These are phyloP conservation scores for Drosophila prostipennis DNA, from an alignment of 2,888 invertebrate genomes.

Conservation along the genomic window DNA sequence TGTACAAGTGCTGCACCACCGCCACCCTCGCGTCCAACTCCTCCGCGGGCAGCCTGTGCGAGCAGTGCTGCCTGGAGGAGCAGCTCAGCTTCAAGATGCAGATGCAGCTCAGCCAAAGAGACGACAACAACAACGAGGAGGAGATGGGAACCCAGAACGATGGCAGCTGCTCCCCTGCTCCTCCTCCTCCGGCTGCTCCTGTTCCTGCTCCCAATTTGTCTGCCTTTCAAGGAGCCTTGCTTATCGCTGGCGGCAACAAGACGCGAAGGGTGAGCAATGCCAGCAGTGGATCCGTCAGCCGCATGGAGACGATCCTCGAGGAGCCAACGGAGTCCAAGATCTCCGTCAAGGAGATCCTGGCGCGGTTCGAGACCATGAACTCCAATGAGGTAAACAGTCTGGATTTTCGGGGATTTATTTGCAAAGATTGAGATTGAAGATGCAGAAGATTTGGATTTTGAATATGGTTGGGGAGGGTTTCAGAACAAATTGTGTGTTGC, in stretches of 20 bases:
- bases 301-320: conserved; percentile 93
- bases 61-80: conserved; percentile 68
- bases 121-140: conserved; percentile 52
- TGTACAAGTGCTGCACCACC: conserved; percentile 67
- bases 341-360: conserved; percentile 92
- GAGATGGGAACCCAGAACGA: background rate
- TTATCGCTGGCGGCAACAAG: conserved; percentile 57
- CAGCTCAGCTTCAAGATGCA: conserved; percentile 58
- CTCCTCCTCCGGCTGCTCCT: background rate
- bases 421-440: no score
- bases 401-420: background rate
- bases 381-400: conserved; percentile 79
- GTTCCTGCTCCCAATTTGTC: background rate
- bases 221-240: background rate
- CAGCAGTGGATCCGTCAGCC: conserved; percentile 86
- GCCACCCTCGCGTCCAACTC: conserved; percentile 32
- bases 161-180: background rate
- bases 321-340: conserved; percentile 92
- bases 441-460: no score
- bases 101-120: conserved; percentile 58
- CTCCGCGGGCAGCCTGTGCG: conserved; percentile 50
- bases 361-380: conserved; percentile 90
- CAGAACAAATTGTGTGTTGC: no score
- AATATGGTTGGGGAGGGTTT: no score
- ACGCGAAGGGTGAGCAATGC: conserved; percentile 83